These are phyloP conservation scores for Parelbella ahira DNA, from an alignment of 2,888 invertebrate species.

Conservation along the genomic window DNA sequence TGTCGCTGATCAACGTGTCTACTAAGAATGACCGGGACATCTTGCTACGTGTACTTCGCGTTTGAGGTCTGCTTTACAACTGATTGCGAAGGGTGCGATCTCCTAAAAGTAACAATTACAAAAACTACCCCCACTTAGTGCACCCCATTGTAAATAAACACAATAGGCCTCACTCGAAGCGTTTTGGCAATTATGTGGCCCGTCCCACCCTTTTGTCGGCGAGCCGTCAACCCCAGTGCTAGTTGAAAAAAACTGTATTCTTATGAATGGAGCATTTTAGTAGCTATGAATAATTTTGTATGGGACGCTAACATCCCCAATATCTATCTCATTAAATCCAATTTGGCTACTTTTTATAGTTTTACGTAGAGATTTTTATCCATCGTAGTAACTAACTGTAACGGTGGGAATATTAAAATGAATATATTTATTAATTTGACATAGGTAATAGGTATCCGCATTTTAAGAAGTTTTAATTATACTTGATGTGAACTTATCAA, in stretches of 20 bases:
- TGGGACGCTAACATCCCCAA: constrained; percentile 70
- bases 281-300: constrained; percentile 79
- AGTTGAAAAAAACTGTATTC: constrained; percentile 56
- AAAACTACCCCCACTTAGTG: constrained; percentile 79
- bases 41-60: constrained; percentile 31
- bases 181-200: constrained; percentile 79
- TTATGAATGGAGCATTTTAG: constrained; percentile 75
- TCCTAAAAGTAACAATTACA: constrained; percentile 72
- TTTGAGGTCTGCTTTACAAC: constrained; percentile 51
- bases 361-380: constrained; percentile 8
- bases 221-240: constrained; percentile 70
- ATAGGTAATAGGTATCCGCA: too few species aligned
- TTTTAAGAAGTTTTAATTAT: too few species aligned
- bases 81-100: constrained; percentile 56
- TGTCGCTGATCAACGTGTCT: constrained; percentile 87
- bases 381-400: too few species aligned
- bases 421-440: background rate
- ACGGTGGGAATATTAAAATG: too few species aligned
- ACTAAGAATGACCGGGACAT: constrained; percentile 92
- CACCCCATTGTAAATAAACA: constrained; percentile 76
- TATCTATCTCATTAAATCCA: constrained; percentile 77
- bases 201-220: constrained; percentile 78
- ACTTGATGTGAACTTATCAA: too few species aligned
- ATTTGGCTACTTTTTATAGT: constrained; percentile 64
- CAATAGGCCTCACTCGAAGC: constrained; percentile 77